Base-by-base conservation (phyloP, 2,113 vertebrate genomes). In the Nothobranchius furzeri region DNA sequence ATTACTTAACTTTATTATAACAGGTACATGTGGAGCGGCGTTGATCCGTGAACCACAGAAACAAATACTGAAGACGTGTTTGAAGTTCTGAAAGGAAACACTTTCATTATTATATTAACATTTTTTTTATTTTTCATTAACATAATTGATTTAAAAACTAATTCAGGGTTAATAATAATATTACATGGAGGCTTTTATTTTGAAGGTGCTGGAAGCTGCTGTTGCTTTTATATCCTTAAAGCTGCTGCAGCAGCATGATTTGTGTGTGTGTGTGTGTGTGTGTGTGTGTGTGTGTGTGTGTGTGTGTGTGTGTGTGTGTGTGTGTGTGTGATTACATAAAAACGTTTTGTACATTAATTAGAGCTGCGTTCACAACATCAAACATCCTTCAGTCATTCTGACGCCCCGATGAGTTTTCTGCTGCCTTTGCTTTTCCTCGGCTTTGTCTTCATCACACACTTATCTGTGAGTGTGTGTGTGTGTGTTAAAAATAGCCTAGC, bases 401-500 rank as follows among this genome's bases (percentile, higher is more conserved):
- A 7, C 12, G 50, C 15, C 64, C n/a, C 6, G 1, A 61, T 20
- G n/a, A 30, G 35, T 30, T 17, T 47, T 48, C 45, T 70, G 69
- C 70, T 64, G 60, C 17, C 51, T 49, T 40, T 51, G 55, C 70
- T 30, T 66, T 60, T 11, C 50, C 53, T 66, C 61, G 24, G 42
- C 51, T 40, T 52, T 25, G 15, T 67, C 59, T 55, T 45, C 50
- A 36, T 57, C 73, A 49, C 60, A 55, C 50, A 36, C 42, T 72
- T 61, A 71, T 78, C 67, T 57, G 6, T 40, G 9, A 5, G 9
- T 8, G 37, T 40, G 37, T 40, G 37, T 58, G 65, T 17, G 50
- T 49, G 55, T 48, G 64, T 7, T 73, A 80, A 80, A 84, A 78
- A 78, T 78, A 81, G 52, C 17, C 9, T 2, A 9, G 47, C 8